Evolutionary conservation across 2,113 vertebrate genomes (phyloP).

Genomic region (Nesoenas mayeri): DNA sequence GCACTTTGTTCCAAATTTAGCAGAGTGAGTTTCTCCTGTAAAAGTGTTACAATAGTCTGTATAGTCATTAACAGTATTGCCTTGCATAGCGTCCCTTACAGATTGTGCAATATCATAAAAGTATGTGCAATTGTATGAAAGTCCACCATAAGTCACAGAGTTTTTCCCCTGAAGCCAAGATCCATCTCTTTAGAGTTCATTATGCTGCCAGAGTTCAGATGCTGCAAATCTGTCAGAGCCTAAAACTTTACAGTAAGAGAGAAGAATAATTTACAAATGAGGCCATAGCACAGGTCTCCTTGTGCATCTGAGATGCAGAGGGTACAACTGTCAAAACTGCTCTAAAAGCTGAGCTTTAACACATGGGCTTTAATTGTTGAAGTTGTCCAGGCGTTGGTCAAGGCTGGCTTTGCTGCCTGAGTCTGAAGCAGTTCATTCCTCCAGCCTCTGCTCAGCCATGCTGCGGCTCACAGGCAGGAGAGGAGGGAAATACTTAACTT

Average conservation of each 20-base stretch:
- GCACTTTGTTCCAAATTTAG: neutral
- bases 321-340: neutral
- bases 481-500: neutral
- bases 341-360: neutral
- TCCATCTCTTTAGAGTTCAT: neutral
- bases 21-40: neutral
- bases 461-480: neutral
- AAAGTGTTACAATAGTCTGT: neutral
- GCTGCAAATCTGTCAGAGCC: neutral
- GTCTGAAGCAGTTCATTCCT: neutral
- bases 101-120: neutral
- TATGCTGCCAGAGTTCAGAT: neutral
- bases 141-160: neutral
- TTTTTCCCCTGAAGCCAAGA: neutral
- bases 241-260: neutral
- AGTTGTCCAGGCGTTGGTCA: accelerated
- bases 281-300: neutral
- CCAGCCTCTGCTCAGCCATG: neutral
- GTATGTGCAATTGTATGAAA: neutral
- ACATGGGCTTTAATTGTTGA: neutral
- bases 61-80: neutral
- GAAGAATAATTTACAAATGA: neutral
- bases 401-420: accelerated
- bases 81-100: neutral
- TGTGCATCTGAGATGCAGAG: neutral